phyloP scores from a whole-genome alignment of 2,888 invertebrate species.

The Achlya flavicornis region DNA sequence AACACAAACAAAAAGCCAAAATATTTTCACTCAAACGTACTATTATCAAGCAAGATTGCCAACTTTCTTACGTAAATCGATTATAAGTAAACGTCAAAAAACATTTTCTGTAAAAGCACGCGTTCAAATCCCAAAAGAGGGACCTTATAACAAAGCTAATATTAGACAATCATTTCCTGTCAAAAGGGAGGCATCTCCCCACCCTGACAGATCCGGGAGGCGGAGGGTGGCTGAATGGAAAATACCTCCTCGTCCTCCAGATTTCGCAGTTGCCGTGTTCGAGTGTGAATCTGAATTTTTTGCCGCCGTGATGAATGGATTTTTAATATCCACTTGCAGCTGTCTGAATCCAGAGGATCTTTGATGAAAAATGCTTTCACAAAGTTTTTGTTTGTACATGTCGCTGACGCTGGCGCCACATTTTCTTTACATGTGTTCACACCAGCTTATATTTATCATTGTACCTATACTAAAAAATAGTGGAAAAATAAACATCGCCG shows the following conservation, averaged over 20 bases:
- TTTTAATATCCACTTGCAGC: slow-evolving; percentile 79
- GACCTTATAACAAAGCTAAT: slow-evolving; percentile 83
- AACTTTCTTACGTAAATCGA: slow-evolving; percentile 33
- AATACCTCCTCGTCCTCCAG: slow-evolving; percentile 78
- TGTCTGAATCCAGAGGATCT: slow-evolving; percentile 49
- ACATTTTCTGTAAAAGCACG: slow-evolving; percentile 55
- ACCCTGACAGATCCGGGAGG: slow-evolving; percentile 51
- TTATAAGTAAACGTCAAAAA: slow-evolving; percentile 44
- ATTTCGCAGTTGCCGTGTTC: slow-evolving; percentile 75
- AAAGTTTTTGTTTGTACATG: slow-evolving; percentile 15
- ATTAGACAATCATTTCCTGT: slow-evolving; percentile 84
- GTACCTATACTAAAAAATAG: slow-evolving; percentile 54
- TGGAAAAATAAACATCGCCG: slow-evolving; percentile 71
- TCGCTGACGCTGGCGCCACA: slow-evolving; percentile 15
- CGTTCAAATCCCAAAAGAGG: slow-evolving; percentile 72
- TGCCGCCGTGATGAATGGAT: slow-evolving; percentile 75
- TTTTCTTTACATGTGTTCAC: slow-evolving; percentile 18
- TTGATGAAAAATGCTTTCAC: slow-evolving; percentile 63
- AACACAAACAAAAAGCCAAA: background rate
- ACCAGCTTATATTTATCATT: slow-evolving; percentile 29
- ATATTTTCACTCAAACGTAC: background rate
- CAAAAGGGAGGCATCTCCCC: slow-evolving; percentile 72
- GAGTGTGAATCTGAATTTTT: slow-evolving; percentile 79
- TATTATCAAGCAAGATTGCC: slow-evolving; percentile 19
- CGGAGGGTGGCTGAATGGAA: slow-evolving; percentile 50